phyloP scores from a whole-genome alignment of 2,888 invertebrate species.

The Pandemis corylana region DNA sequence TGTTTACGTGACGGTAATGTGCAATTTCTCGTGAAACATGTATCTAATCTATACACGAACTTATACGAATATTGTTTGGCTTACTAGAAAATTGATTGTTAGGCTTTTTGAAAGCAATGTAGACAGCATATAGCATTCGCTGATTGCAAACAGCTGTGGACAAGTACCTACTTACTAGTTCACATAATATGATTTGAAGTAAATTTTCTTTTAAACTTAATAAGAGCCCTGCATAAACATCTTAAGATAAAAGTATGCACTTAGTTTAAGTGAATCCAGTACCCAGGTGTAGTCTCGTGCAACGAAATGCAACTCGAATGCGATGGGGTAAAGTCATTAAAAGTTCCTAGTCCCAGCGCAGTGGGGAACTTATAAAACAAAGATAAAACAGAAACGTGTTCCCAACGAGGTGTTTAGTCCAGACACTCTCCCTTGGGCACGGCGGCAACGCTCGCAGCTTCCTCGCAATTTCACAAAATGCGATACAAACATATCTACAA shows the following conservation, averaged over 20 bases:
- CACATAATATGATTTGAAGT: neutral
- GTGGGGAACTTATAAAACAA: slow-evolving; percentile 51
- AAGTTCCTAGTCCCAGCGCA: slow-evolving; percentile 51
- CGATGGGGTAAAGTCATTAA: slow-evolving; percentile 52
- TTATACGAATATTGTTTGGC: neutral
- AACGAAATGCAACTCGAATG: slow-evolving; percentile 32
- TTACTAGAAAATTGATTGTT: neutral
- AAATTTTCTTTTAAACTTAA: neutral
- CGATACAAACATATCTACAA: slow-evolving; percentile 54
- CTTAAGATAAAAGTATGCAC: neutral
- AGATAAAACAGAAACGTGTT: slow-evolving; percentile 61
- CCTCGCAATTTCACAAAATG: slow-evolving; percentile 80
- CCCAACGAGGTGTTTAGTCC: slow-evolving; percentile 78
- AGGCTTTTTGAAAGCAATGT: neutral
- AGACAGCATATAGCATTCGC: neutral
- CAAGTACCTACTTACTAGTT: neutral
- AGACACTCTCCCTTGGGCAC: slow-evolving; percentile 76
- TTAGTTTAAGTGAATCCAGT: slow-evolving; percentile 27
- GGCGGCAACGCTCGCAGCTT: slow-evolving; percentile 63
- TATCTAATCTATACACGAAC: neutral
- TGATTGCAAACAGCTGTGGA: neutral
- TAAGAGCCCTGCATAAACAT: neutral
- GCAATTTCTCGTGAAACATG: slow-evolving; percentile 17
- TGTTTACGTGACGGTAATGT: slow-evolving; percentile 27
- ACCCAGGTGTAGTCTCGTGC: slow-evolving; percentile 37